These are phyloP conservation scores for Triops longicaudatus DNA, from an alignment of 1,140 invertebrate species.

Conservation along the genomic window DNA sequence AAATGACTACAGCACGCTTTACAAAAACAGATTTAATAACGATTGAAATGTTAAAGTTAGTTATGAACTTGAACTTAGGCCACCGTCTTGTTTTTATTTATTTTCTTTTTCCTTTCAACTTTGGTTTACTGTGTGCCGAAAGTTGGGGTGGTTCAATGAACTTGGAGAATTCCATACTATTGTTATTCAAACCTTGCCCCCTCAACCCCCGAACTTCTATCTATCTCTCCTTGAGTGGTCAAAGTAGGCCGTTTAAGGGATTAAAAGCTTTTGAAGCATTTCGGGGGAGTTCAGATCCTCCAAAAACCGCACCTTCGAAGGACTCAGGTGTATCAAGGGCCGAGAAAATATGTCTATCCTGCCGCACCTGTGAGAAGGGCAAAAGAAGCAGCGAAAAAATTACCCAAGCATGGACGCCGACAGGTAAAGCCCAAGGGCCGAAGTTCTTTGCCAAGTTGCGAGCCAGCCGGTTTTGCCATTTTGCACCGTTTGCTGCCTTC, in stretches of 20 bases:
- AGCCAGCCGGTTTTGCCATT: background rate
- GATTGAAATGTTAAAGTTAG: background rate
- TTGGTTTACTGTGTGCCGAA: no score
- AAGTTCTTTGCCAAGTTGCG: background rate
- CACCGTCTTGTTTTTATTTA: no score
- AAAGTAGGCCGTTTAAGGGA: background rate
- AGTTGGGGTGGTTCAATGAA: background rate
- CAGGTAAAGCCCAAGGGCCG: conserved; percentile 2
- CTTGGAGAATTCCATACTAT: background rate
- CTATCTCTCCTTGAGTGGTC: background rate
- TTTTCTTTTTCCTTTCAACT: no score
- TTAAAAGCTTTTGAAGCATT: background rate
- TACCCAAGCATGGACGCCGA: conserved; percentile 13
- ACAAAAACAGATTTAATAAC: background rate
- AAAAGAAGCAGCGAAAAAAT: background rate
- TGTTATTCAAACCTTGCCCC: background rate
- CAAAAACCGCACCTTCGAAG: background rate
- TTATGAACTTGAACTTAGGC: background rate
- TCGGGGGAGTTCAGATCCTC: background rate
- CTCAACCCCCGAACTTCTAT: background rate
- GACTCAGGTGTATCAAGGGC: background rate
- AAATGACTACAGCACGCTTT: background rate
- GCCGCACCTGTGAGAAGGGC: background rate
- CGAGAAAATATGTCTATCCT: background rate
- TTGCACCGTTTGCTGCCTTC: background rate